Percentiles rank a stretch among this genome's conserved stretches.
These are phyloP conservation scores for Napeogenes inachia DNA, from an alignment of 2,888 invertebrate genomes.

Conservation along the genomic window DNA sequence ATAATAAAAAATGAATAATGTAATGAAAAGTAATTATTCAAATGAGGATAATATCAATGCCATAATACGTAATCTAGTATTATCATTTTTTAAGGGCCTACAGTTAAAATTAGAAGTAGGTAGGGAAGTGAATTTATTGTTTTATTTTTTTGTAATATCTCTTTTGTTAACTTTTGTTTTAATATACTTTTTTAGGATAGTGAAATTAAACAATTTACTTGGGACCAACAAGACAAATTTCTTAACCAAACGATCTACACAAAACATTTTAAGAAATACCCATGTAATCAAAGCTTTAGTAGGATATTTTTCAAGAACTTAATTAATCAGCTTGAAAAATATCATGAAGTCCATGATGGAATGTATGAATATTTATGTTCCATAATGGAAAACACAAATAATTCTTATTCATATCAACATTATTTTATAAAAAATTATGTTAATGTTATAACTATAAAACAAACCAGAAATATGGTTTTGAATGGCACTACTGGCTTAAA, in stretches of 20 bases:
- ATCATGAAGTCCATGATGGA: constrained; percentile 79
- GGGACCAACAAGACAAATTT: constrained; percentile 78
- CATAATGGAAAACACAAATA: constrained; percentile 58
- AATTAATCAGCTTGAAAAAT: constrained; percentile 76
- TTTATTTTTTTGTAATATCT: no score
- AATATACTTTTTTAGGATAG: constrained; percentile 43
- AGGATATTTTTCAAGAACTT: constrained; percentile 81
- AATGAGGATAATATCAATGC: background rate
- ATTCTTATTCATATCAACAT: constrained; percentile 79
- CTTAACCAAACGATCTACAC: constrained; percentile 78
- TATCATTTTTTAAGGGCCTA: constrained; percentile 20
- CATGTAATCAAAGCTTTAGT: constrained; percentile 80
- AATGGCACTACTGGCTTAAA: constrained; percentile 88
- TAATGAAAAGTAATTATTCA: background rate
- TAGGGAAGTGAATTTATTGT: no score
- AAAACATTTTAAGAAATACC: constrained; percentile 74
- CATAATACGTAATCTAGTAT: constrained; percentile 11
- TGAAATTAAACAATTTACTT: constrained; percentile 49
- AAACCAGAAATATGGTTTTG: constrained; percentile 83
- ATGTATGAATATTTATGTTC: constrained; percentile 79
- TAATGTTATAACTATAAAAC: constrained; percentile 78
- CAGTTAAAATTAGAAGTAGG: constrained; percentile 22
- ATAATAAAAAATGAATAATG: background rate
- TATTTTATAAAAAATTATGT: constrained; percentile 68
- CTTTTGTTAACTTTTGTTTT: no score